These are phyloP conservation scores for Catocala sponsa DNA, from an alignment of 2,888 invertebrate genomes.

Conservation along the genomic window DNA sequence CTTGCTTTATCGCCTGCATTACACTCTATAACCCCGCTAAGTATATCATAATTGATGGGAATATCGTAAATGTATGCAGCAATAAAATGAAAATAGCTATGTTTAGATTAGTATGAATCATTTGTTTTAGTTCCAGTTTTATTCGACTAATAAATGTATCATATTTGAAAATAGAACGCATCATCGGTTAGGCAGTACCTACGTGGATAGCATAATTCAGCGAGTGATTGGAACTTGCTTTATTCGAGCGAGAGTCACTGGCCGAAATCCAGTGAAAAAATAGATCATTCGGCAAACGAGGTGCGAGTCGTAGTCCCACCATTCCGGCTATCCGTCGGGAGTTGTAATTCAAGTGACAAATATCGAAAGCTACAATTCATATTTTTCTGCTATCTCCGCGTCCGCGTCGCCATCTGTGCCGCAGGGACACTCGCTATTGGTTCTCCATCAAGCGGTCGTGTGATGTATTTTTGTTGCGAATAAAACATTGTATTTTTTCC, in stretches of 20 bases:
- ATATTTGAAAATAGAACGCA: conserved; percentile 31
- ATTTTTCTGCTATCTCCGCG: conserved; percentile 87
- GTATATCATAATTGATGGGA: conserved; percentile 21
- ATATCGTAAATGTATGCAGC: conserved; percentile 18
- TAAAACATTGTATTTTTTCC: conserved; percentile 84
- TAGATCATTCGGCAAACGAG: conserved; percentile 82
- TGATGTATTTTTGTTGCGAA: conserved; percentile 87
- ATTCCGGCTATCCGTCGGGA: conserved; percentile 80
- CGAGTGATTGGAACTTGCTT: conserved; percentile 39
- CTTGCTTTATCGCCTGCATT: conserved; percentile 31
- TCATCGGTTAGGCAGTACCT: conserved; percentile 25
- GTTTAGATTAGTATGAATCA: conserved; percentile 13
- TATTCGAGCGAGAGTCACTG: conserved; percentile 39
- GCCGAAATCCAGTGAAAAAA: conserved; percentile 65
- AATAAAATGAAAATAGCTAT: conserved; percentile 8
- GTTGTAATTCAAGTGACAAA: conserved; percentile 88
- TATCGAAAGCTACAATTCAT: conserved; percentile 87
- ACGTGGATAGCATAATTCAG: conserved; percentile 43
- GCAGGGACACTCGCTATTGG: conserved; percentile 83
- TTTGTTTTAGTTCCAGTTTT: conserved; percentile 15
- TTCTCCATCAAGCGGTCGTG: conserved; percentile 84
- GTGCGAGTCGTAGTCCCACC: conserved; percentile 77
- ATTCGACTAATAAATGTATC: conserved; percentile 18
- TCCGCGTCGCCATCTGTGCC: conserved; percentile 86
- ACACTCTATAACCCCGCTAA: conserved; percentile 17